phyloP scores from a whole-genome alignment of 2,797 vertebrate species.

The Danio tinwini region DNA sequence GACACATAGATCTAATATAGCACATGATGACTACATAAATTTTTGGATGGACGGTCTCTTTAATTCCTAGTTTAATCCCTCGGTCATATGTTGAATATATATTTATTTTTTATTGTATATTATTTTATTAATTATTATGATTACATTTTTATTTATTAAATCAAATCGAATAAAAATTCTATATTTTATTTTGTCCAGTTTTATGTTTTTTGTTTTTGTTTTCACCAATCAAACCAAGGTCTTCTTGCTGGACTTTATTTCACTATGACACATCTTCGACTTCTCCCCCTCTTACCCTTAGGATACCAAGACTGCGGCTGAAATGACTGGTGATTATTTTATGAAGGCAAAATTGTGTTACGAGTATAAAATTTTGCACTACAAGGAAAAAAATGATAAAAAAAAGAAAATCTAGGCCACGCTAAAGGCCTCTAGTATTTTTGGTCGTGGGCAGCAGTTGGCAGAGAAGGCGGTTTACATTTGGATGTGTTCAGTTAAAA shows the following conservation, averaged over 20 bases:
- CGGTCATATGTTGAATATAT: no score
- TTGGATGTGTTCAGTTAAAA: slow-evolving; percentile 37
- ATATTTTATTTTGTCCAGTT: no score
- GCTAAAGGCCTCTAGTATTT: neutral
- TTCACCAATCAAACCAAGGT: neutral
- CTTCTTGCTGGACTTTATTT: neutral
- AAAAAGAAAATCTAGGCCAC: slow-evolving; percentile 8
- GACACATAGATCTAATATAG: no score
- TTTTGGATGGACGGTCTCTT: no score
- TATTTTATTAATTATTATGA: no score
- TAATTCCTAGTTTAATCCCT: neutral
- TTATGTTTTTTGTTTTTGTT: neutral
- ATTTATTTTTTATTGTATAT: no score
- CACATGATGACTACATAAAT: no score
- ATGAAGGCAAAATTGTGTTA: neutral
- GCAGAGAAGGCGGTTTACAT: slow-evolving; percentile 30
- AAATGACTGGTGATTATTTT: slow-evolving; percentile 8
- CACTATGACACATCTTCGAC: neutral
- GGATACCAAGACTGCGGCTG: neutral
- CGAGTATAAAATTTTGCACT: neutral
- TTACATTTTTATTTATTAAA: no score
- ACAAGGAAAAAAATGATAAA: neutral
- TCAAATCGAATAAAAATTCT: no score
- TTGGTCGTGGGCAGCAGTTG: slow-evolving; percentile 3
- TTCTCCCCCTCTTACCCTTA: neutral